Evolutionary conservation across 2,113 vertebrate species (phyloP).

Genomic region (Lagopus leucura): DNA sequence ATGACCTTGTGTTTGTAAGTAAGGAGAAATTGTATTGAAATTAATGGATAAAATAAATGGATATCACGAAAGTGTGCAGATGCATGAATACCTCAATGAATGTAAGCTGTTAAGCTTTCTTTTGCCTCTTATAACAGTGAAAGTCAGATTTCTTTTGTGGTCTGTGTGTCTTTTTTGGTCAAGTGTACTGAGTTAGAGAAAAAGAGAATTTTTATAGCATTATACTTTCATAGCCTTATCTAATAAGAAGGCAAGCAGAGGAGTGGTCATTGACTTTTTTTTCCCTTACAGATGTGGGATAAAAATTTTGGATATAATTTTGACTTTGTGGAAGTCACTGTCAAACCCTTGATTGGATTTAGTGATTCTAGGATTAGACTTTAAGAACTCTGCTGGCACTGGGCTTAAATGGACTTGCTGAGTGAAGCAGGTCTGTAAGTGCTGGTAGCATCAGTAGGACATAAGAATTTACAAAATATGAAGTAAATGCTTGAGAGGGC

Average conservation of each 20-base stretch:
- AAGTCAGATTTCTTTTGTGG: background rate
- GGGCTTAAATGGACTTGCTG: background rate
- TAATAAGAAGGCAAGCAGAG: background rate
- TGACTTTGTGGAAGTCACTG: background rate
- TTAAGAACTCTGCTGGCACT: background rate
- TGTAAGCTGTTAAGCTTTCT: background rate
- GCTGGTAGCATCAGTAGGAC: background rate
- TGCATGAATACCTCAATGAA: background rate
- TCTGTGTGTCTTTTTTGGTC: background rate
- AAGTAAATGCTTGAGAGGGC: background rate
- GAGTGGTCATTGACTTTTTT: background rate
- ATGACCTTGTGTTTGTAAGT: background rate
- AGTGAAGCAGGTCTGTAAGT: background rate
- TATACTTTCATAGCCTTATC: background rate
- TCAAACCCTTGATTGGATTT: background rate
- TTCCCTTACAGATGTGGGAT: background rate
- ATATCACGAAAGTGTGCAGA: background rate
- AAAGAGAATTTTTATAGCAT: background rate
- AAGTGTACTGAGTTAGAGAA: background rate
- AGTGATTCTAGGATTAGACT: background rate
- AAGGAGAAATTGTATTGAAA: background rate
- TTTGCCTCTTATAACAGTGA: background rate
- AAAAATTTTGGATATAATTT: background rate
- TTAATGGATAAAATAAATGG: background rate
- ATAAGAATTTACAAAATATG: background rate